A percentile compares a stretch with the other conserved stretches of the same genome.
Evolutionary conservation across 2,797 vertebrate species (phyloP).

Genomic region (Steatocranus sp.): DNA sequence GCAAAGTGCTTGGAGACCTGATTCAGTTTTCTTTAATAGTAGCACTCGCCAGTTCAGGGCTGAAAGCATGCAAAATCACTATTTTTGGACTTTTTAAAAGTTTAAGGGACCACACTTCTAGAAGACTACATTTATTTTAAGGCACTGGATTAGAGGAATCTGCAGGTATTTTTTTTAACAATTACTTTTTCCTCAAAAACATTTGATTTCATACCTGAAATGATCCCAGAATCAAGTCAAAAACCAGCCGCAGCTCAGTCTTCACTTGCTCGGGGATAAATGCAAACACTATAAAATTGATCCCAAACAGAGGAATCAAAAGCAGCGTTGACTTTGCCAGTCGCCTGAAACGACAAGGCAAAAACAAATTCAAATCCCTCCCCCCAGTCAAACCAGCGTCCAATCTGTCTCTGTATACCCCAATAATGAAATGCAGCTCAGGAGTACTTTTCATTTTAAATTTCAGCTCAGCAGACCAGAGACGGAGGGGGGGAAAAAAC

Average conservation of each 20-base stretch:
- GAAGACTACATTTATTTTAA: not conserved
- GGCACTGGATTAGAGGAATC: not conserved
- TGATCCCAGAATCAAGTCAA: conserved; percentile 91
- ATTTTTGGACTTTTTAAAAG: not conserved
- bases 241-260: conserved; percentile 82
- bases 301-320: conserved; percentile 93
- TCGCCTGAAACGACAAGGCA: conserved; percentile 78
- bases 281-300: conserved; percentile 92
- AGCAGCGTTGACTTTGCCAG: conserved; percentile 94
- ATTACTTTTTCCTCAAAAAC: not conserved
- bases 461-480: conserved; percentile 16
- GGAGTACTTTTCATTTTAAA: conserved; percentile 33
- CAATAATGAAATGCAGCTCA: conserved; percentile 32
- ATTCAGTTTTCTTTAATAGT: not conserved
- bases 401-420: not conserved
- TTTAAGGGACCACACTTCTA: not conserved
- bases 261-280: conserved; percentile 92
- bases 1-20: conserved; percentile 7
- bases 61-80: not conserved
- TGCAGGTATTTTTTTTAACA: not conserved
- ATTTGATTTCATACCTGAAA: conserved; percentile 86
- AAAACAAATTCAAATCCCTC: not conserved
- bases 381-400: conserved; percentile 14
- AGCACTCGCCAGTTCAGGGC: not conserved
- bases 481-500: not conserved